phyloP scores from a whole-genome alignment of 2,113 vertebrate species.

The Reinhardtius hippoglossoides region DNA sequence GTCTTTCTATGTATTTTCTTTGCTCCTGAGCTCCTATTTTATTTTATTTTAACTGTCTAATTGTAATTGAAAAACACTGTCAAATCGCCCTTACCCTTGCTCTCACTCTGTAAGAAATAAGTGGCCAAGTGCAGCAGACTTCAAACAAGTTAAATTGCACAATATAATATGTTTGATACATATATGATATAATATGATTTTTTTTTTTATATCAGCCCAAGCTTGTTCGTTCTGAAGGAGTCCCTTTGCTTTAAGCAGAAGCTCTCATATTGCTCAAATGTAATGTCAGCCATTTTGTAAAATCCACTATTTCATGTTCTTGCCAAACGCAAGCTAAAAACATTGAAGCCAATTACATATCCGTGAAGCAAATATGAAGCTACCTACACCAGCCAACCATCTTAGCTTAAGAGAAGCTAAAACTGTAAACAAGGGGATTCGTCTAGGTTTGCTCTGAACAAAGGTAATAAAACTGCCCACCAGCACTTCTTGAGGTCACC shows the following conservation, averaged over 20 bases:
- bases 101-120: conserved; percentile 1
- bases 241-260: no score
- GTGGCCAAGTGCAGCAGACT: background rate
- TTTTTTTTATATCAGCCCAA: background rate
- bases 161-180: background rate
- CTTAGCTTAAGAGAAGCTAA: background rate
- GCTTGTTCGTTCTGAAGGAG: background rate
- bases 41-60: background rate
- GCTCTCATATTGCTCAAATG: background rate
- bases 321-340: background rate
- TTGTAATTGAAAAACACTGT: no score
- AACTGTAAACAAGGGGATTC: background rate
- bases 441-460: no score
- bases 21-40: background rate
- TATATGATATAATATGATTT: no score
- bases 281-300: background rate
- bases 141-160: background rate
- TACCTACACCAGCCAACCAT: background rate
- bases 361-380: background rate
- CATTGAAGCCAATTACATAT: no score
- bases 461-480: no score
- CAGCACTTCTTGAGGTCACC: no score
- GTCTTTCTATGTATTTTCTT: background rate
- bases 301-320: background rate
- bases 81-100: no score